Conservation (phyloP, 2,113 vertebrate species). For the Ptychochromis oligacanthus region DNA sequence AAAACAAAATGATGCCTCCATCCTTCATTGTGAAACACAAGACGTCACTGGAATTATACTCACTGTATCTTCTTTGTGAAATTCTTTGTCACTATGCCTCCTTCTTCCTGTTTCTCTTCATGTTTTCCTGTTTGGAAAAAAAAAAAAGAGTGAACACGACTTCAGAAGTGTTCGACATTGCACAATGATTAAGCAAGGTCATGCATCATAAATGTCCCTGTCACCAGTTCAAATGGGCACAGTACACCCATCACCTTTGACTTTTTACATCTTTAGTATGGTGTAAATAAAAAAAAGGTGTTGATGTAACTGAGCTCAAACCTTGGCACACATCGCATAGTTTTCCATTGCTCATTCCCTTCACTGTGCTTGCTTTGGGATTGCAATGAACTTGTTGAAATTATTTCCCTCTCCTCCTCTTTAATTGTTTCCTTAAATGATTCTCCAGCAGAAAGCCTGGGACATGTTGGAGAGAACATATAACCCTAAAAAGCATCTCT, state of each 20-base stretch:
- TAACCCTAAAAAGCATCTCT: slow-evolving; percentile 8
- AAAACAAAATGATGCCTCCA: not conserved
- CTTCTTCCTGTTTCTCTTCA: slow-evolving; percentile 96
- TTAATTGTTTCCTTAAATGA: not conserved
- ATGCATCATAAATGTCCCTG: not conserved
- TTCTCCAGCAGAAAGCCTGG: not conserved
- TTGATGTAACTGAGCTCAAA: slow-evolving; percentile 11
- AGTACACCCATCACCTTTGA: not conserved
- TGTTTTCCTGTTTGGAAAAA: slow-evolving; percentile 86
- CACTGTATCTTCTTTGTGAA: slow-evolving; percentile 99
- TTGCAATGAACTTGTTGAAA: not conserved
- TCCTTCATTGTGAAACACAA: rapidly evolving
- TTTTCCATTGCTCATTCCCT: slow-evolving; percentile 19
- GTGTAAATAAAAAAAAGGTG: not conserved
- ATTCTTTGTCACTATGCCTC: slow-evolving; percentile 97
- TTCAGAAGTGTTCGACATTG: not conserved
- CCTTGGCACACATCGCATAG: not conserved
- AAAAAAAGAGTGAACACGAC: not conserved
- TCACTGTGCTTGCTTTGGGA: not conserved
- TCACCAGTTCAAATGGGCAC: not conserved
- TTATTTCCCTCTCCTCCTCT: not conserved
- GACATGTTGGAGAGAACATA: not conserved
- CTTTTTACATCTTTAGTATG: not conserved
- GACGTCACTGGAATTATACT: slow-evolving; percentile 63
- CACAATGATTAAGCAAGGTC: not conserved